Conservation (phyloP, 2,888 invertebrate genomes). For the Cataglyphis livida region DNA sequence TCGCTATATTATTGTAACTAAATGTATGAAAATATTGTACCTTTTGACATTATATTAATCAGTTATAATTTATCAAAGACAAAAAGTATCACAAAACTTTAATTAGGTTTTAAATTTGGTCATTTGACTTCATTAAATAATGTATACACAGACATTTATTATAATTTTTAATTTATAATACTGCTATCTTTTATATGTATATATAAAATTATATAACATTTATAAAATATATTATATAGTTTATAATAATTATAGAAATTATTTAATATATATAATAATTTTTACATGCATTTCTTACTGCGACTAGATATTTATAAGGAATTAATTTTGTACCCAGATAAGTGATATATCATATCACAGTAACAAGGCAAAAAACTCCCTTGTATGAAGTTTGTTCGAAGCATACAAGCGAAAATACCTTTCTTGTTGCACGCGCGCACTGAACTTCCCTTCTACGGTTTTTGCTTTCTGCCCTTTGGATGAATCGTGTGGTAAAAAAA, state of each 20-base stretch:
- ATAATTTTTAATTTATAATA: neutral
- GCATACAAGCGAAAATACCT: slow-evolving; percentile 3
- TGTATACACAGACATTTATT: neutral
- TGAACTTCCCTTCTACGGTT: slow-evolving; percentile 56
- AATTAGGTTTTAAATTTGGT: neutral
- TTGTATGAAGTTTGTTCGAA: slow-evolving; percentile 14
- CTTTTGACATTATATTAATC: neutral
- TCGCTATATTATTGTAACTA: neutral
- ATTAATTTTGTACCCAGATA: neutral
- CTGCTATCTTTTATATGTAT: neutral
- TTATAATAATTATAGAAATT: neutral
- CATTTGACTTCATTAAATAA: neutral
- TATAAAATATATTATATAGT: neutral
- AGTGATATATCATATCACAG: neutral
- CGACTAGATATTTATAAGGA: neutral
- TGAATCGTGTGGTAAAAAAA: slow-evolving; percentile 65
- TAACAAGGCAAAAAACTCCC: slow-evolving; percentile 13
- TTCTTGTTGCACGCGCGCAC: slow-evolving; percentile 42
- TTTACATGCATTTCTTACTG: neutral
- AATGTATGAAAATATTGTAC: neutral
- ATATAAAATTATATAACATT: neutral
- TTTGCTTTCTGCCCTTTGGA: slow-evolving; percentile 50
- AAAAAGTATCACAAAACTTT: neutral
- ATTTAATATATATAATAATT: neutral
- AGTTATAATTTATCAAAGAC: neutral